A percentile compares a stretch with the other conserved stretches of the same genome.
Conservation (phyloP, 2,797 vertebrate genomes). For the Enteromius argenteus region DNA sequence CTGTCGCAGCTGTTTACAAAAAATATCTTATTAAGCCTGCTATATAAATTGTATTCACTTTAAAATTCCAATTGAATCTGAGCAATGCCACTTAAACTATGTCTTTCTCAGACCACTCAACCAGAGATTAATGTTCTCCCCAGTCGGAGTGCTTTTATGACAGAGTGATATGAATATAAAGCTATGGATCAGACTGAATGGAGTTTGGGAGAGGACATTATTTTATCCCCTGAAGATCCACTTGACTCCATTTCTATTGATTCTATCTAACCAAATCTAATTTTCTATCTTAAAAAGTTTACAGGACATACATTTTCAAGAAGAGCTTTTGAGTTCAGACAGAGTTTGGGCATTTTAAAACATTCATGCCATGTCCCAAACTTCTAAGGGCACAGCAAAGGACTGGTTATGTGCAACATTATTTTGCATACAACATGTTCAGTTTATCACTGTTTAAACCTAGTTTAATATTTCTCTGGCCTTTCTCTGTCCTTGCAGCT, state of each 20-base stretch:
- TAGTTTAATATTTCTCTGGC: slow-evolving; percentile 11
- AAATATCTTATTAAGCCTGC: neutral
- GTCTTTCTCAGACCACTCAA: slow-evolving; percentile 20
- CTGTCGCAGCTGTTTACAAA: neutral
- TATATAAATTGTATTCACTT: slow-evolving; percentile 2
- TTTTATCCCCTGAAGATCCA: slow-evolving; percentile 22
- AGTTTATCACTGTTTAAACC: slow-evolving; percentile 3
- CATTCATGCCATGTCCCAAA: neutral
- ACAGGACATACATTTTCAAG: neutral
- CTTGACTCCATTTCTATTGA: slow-evolving; percentile 32
- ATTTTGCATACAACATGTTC: neutral
- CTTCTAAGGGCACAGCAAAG: neutral
- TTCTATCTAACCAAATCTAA: neutral
- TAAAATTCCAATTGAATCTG: slow-evolving; percentile 8
- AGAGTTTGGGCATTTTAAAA: neutral
- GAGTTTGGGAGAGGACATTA: neutral
- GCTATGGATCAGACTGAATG: neutral
- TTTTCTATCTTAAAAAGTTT: slow-evolving; percentile 11
- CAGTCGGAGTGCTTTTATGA: slow-evolving; percentile 10
- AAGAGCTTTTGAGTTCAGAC: neutral
- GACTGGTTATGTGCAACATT: neutral
- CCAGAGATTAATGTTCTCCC: slow-evolving; percentile 22
- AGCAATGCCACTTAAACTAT: neutral
- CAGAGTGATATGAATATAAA: slow-evolving; percentile 19
- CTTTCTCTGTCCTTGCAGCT: slow-evolving; percentile 21